Evolutionary conservation across 2,888 invertebrate genomes (phyloP), one percentile per base, ranked within the genome.

Genomic region (Sinhomidia bicolor): DNA sequence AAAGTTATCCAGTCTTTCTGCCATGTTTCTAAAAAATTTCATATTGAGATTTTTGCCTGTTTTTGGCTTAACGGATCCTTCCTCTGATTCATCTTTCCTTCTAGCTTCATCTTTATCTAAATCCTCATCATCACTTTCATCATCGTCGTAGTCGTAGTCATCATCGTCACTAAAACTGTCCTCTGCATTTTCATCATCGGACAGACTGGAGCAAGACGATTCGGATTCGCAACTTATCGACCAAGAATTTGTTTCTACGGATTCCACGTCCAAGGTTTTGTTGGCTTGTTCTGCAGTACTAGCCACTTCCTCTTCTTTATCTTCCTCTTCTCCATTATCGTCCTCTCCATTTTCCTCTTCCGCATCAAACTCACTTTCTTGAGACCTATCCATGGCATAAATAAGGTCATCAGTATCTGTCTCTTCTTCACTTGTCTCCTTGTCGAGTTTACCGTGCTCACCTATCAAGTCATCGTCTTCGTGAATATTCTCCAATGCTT

Each of bases 391-490:
- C 7, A 71, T 2, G 23, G 23, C 44, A 7, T 71, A 44, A 6
- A 44, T 20, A 4, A 78, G 9, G 5, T 51, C 76, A 14, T 78
- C 76, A 1, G 76, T 54, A 44, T 78, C 76, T 0, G 76, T 78
- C 41, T 78, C 76, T 10, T 14, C 32, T 1, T 54, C 32, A 32
- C 51, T 78, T 9, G 76, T 51, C 4, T 44, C 44, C n/a, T 10
- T 23, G 23, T 51, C 4, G 5, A 12, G 20, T 20, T 29, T 20
- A 20, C 1, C 3, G 3, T 10, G 26, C 2, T 36, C 32, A 2
- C 36, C 26, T 1, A 0, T 20, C 17, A 1, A n/a, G 0, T 10
- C 17, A n/a, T 12, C 4, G 26, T 36, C 76, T 4, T 54, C 32
- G 1, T 78, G 54, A 5, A 78, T 0, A 17, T 78, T 1, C 20